Percentiles rank a stretch among this genome's conserved stretches.
Evolutionary conservation across 2,113 vertebrate genomes (phyloP).

Genomic region (Sinocyclocheilus anshuiensis): DNA sequence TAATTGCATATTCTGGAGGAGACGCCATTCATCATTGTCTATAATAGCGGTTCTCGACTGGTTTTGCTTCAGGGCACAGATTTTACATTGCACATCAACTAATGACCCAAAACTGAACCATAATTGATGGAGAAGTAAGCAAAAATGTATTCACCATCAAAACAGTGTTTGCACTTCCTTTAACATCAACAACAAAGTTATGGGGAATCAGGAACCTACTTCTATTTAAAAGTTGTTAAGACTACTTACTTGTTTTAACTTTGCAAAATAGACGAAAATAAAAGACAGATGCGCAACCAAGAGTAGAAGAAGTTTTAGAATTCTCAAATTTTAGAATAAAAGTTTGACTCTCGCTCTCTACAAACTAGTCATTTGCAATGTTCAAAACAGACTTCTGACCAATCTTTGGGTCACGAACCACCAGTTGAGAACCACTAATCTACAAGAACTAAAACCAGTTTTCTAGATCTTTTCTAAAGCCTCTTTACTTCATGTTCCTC

Average conservation of each 20-base stretch:
- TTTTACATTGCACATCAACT: background rate
- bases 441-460: background rate
- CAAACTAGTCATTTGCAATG: background rate
- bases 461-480: background rate
- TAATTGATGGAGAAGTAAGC: background rate
- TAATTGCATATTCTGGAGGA: slow-evolving; percentile 53
- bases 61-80: background rate
- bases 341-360: too few relatives aligned
- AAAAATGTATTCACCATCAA: background rate
- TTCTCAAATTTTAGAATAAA: too few relatives aligned
- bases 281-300: background rate
- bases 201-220: background rate
- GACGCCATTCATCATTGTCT: slow-evolving; percentile 59
- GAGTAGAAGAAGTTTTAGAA: background rate
- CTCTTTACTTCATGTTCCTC: background rate
- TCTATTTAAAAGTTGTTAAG: background rate
- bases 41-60: background rate
- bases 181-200: background rate
- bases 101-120: background rate
- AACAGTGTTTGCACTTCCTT: background rate
- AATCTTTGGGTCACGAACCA: background rate
- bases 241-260: background rate
- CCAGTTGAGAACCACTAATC: background rate
- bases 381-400: background rate
- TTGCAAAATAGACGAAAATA: background rate